Evolutionary conservation across 2,888 invertebrate species (phyloP), one percentile per base, ranked within the genome.

Genomic region (Scrobipalpa atriplicella): DNA sequence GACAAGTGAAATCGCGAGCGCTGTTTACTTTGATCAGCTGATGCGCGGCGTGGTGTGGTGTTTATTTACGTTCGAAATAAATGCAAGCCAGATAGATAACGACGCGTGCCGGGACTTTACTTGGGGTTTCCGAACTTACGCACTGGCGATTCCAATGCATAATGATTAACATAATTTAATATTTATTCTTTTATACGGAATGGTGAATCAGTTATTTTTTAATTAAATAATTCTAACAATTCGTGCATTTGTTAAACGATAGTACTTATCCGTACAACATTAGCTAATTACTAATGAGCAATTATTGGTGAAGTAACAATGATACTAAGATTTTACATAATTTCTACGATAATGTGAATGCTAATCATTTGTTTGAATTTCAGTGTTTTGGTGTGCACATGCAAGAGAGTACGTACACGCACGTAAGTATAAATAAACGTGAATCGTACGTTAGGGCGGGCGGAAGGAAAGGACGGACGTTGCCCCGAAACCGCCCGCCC

Each of bases 21-120:
- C 85, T 89, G 86, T 89, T 89, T 89, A 90, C 88, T 78, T 72
- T 72, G 75, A 89, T 85, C 89, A 90, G 90, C 90, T 90, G 89
- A 87, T 86, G 78, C 78, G 70, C 71, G 70, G 72, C 73, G 70
- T 71, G 70, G 72, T 73, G 73, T 66, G 69, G 66, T 68, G 65
- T 66, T 66, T 69, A 63, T 41, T 19, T 41, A 19, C 51, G 58
- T 65, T 65, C 29, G n/a, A 43, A 65, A 47, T 58, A 11, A 65
- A 65, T 64, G 52, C 38, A 52, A 39, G 61, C 61, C 13, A 58
- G 16, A 47, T 47, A 47, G 47, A 47, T 47, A 47, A 47, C 47
- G 47, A 47, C 16, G 47, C 47, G 47, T 47, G 47, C 47, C n/a
- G 47, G 47, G 47, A 47, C 47, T 16, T 7, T 7, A 47, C 47